phyloP scores from a whole-genome alignment of 2,888 invertebrate genomes.

The Macaria liturata region DNA sequence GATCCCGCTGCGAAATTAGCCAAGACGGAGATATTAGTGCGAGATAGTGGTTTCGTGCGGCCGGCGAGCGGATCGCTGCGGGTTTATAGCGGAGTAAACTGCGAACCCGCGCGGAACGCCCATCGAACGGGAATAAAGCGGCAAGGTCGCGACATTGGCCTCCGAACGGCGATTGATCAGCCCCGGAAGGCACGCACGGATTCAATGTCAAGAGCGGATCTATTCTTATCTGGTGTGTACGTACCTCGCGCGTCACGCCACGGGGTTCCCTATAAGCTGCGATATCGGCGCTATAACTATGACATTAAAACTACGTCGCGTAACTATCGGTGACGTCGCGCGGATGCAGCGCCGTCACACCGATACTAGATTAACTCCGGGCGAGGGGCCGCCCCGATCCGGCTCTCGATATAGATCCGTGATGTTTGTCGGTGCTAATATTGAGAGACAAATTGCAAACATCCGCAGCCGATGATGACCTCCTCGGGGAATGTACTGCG shows the following conservation, averaged over 20 bases:
- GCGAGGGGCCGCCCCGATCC: conserved; percentile 26
- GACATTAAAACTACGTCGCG: conserved; percentile 24
- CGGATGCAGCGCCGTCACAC: conserved; percentile 35
- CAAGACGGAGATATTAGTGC: conserved; percentile 21
- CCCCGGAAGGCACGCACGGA: conserved; percentile 47
- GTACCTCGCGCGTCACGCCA: conserved; percentile 40
- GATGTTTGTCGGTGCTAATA: conserved; percentile 39
- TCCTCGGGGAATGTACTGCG: conserved; percentile 33
- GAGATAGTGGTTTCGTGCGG: conserved; percentile 7
- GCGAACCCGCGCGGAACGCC: conserved; percentile 29
- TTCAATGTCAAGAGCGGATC: conserved; percentile 58
- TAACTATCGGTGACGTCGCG: conserved; percentile 27
- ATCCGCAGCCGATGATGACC: conserved; percentile 34
- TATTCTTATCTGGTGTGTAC: conserved; percentile 49
- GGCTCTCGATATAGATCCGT: conserved; percentile 41
- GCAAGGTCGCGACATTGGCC: conserved; percentile 55
- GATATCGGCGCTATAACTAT: conserved; percentile 27
- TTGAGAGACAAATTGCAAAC: conserved; percentile 38
- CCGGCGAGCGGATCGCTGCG: background rate
- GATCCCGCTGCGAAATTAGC: conserved; percentile 27
- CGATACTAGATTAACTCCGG: conserved; percentile 38
- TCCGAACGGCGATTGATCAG: conserved; percentile 47
- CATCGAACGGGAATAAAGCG: conserved; percentile 37
- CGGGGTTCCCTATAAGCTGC: conserved; percentile 40
- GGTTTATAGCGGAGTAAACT: conserved; percentile 12